Conservation (phyloP, 2,797 vertebrate species). For the Helarctos malayanus region DNA sequence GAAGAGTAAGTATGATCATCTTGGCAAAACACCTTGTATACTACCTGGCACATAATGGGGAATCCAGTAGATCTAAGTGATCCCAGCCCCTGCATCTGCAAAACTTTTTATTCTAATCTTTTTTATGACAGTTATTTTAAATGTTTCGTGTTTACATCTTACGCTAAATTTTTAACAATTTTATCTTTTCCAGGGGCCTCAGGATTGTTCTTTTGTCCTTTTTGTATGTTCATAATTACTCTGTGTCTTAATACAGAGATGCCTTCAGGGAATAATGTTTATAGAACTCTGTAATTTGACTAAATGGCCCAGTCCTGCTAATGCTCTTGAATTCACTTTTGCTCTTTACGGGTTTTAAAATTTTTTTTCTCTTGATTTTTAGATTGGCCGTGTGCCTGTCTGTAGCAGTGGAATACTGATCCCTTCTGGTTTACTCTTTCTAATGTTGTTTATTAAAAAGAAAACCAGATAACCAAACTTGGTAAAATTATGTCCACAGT, state of each 20-base stretch:
- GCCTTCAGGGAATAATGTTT: background rate
- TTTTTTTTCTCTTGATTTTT: background rate
- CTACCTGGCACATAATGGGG: background rate
- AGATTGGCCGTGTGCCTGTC: background rate
- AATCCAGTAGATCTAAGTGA: background rate
- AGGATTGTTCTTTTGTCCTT: conserved; percentile 34
- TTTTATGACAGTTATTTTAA: conserved; percentile 42
- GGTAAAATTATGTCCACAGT: background rate
- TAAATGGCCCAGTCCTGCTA: background rate
- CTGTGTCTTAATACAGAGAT: conserved; percentile 21
- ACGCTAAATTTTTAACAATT: background rate
- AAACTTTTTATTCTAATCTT: background rate
- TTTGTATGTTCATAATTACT: conserved; percentile 45
- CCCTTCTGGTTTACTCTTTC: conserved; percentile 52
- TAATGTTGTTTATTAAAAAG: conserved; percentile 50
- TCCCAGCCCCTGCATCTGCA: background rate
- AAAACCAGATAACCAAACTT: conserved; percentile 23
- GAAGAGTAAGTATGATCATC: background rate
- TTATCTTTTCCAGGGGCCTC: conserved; percentile 8
- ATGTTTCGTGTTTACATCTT: background rate
- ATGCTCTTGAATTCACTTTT: conserved; percentile 39
- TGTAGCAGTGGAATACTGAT: background rate
- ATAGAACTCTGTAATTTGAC: background rate
- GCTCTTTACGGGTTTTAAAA: background rate
- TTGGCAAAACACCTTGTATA: background rate